Percentiles rank a stretch among this genome's conserved stretches.
Conservation (phyloP, 2,113 vertebrate genomes). For the Arvicanthis niloticus region DNA sequence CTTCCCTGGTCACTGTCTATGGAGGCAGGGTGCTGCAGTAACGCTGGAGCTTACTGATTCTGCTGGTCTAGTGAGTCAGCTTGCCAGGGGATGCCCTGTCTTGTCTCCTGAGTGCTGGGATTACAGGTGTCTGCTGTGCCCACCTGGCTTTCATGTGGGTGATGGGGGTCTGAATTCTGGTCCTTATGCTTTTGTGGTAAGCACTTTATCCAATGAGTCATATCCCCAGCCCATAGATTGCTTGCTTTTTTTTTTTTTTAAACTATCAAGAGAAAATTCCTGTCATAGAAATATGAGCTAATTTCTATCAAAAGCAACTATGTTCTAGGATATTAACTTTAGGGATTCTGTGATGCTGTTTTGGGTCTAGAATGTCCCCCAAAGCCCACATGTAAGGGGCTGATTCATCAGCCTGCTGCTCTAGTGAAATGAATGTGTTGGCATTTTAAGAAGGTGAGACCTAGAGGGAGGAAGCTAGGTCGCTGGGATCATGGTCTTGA, state of each 20-base stretch:
- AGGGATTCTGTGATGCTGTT: not conserved
- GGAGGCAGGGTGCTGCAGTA: not conserved
- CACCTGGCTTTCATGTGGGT: not conserved
- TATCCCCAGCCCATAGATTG: not conserved
- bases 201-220: not conserved
- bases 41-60: not conserved
- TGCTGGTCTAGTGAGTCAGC: not conserved
- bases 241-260: too few relatives aligned
- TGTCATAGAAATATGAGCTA: not conserved
- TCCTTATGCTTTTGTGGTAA: too few relatives aligned
- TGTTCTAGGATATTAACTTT: not conserved
- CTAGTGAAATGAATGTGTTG: not conserved
- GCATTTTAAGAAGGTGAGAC: not conserved
- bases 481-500: not conserved
- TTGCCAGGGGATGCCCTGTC: not conserved
- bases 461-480: not conserved
- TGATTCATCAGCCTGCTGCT: not conserved
- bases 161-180: not conserved
- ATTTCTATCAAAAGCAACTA: constrained; percentile 2
- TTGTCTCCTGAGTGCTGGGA: not conserved
- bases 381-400: not conserved
- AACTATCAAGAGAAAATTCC: not conserved
- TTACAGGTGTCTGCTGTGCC: not conserved
- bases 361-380: not conserved
- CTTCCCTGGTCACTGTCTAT: not conserved